phyloP scores from a whole-genome alignment of 2,113 vertebrate genomes.

The Antidorcas marsupialis region DNA sequence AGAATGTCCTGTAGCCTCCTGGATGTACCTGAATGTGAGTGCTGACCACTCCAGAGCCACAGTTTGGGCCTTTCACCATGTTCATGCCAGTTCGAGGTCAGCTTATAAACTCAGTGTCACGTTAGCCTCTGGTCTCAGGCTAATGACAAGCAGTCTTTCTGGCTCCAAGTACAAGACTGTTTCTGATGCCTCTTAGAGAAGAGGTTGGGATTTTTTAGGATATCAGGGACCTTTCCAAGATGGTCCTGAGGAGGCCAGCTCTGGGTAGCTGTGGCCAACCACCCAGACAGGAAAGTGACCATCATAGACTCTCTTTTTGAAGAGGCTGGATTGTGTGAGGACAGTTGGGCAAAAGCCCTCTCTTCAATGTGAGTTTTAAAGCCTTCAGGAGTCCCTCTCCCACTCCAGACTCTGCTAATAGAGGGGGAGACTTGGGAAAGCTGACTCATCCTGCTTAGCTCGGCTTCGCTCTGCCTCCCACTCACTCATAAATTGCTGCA shows the following conservation, averaged over 20 bases:
- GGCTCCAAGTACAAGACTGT: background rate
- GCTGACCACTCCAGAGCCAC: background rate
- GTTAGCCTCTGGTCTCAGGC: background rate
- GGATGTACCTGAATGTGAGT: background rate
- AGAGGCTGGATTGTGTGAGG: background rate
- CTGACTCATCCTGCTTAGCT: background rate
- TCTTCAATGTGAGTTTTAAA: background rate
- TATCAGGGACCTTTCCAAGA: background rate
- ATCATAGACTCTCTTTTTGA: background rate
- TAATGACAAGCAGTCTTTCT: background rate
- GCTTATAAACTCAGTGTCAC: background rate
- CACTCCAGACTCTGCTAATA: background rate
- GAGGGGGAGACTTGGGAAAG: background rate
- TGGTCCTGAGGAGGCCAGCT: background rate
- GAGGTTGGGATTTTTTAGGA: background rate
- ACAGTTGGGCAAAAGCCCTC: background rate
- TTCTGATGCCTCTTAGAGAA: background rate
- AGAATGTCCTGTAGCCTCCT: background rate
- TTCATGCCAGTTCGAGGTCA: background rate
- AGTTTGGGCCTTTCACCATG: background rate
- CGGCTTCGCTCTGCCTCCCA: background rate
- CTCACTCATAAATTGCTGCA: conserved; percentile 19
- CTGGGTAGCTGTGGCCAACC: background rate
- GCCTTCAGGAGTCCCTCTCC: background rate
- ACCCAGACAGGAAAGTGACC: background rate